Base-by-base conservation (phyloP, 2,797 vertebrate genomes). In the Hafferia zeledoni region DNA sequence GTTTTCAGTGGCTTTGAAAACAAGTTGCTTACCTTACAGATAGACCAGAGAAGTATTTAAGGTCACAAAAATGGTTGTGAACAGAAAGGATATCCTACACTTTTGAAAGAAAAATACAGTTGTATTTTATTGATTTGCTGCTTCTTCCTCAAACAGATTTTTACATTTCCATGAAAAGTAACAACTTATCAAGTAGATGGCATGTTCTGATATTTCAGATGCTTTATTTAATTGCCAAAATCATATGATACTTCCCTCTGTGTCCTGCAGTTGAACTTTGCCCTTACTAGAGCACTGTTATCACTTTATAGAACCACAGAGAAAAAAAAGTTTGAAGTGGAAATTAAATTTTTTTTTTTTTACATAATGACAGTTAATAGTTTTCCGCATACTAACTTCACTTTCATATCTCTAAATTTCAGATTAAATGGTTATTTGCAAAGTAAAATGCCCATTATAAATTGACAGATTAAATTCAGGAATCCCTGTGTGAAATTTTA, bases 181-280 rank as follows among this genome's bases (percentile, higher is more conserved):
- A 43, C 9, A 56, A 43, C 49, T 91, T 88, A 92, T n/a, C 67
- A 84, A 79, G 47, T 60, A 90, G 88, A 76, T 69, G 11, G 39
- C 43, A 70, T 53, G n/a, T 89, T 89, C 35, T 92, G 80, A 70
- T 93, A 87, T 70, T 86, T 80, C 44, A 77, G 43, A 64, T 23
- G 19, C 60, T 93, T 89, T 94, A 46, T 60, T 86, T 84, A 74
- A 43, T 60, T 94, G 68, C 83, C 81, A 89, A 1, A 87, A 84
- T 69, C 3, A 9, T 57, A 55, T 44, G 17, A 72, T 60, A 31
- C 17, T 28, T 87, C 33, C 19, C 17, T 90, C 41, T 83, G 22
- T 35, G 60, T 89, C 60, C 70, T 84, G 43, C 33, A 79, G 27
- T 64, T 95, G 86, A 94, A 94, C 75, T 87, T 65, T 95, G 33